Percentiles rank a stretch among this genome's conserved stretches.
Conservation (phyloP, 2,888 invertebrate genomes). For the Fragum whitleyi region DNA sequence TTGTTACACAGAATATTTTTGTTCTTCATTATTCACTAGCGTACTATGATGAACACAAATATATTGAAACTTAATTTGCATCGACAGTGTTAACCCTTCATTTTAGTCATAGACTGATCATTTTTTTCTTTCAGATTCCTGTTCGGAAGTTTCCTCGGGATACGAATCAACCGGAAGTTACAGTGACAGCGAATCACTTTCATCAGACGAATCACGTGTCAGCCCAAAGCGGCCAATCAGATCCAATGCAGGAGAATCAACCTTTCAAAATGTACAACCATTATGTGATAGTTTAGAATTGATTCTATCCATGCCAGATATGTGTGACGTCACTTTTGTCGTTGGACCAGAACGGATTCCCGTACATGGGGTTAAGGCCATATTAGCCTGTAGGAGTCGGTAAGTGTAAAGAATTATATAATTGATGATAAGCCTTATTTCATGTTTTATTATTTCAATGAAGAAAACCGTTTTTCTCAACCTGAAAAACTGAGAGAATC, state of each 20-base stretch:
- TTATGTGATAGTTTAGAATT: slow-evolving; percentile 9
- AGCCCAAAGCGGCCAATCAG: neutral
- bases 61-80: neutral
- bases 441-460: no score
- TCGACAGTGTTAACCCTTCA: neutral
- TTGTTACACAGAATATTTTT: no score
- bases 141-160: neutral
- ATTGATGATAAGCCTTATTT: no score
- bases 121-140: slow-evolving; percentile 4
- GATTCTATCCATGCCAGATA: slow-evolving; percentile 13
- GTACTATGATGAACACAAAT: no score
- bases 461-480: no score
- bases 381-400: neutral
- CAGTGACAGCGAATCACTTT: neutral
- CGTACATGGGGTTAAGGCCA: neutral
- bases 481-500: no score
- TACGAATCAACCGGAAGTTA: neutral
- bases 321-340: slow-evolving; percentile 15
- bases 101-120: no score
- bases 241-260: neutral
- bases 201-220: neutral
- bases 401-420: neutral
- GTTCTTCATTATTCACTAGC: no score
- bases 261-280: neutral
- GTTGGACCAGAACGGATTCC: neutral